Evolutionary conservation across 1,140 invertebrate genomes (phyloP), one percentile per base, ranked within the genome.

Genomic region (Ephestia elutella): DNA sequence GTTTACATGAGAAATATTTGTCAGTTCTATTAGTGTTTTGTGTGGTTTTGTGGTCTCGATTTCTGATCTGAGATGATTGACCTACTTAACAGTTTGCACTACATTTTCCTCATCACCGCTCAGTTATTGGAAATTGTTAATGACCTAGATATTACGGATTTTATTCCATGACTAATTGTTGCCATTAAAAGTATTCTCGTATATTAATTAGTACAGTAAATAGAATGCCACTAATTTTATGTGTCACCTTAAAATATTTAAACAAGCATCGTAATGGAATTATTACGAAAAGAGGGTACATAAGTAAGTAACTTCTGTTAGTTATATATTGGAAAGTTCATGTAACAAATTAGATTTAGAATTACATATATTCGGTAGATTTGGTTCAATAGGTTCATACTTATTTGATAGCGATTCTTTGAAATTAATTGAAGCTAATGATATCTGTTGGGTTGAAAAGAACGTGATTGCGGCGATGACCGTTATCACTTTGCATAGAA

Each of bases 121-220:
- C 38, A 44, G 38, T 75, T 80, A 75, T 71, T 72, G 59, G 69
- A 71, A 71, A 69, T 72, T 76, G 80, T 80, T 84, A 83, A 82
- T 86, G 81, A 86, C 81, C 83, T 68, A 82, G 68, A 81, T 82
- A 74, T 59, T n/a, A 57, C 51, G 48, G 44, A 44, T 55, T 32
- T 54, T 30, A 38, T 38, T 9, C 2, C 32, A 17, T 44, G 38
- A 44, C 15, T 44, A 44, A 44, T 15, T 17, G n/a, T 44, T 15
- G 38, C 30, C 2, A 38, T 25, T 9, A 44, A 35, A 38, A 19
- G n/a, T 10, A 3, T 15, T 44, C 15, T 15, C 13, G n/a, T 44
- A 15, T 15, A 15, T 44, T 15, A 5, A 35, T 2, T 35, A 35
- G 32, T n/a, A n/a, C n/a, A n/a, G n/a, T n/a, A n/a, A n/a, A 9